Evolutionary conservation across 2,113 vertebrate species (phyloP).

Genomic region (Coryphaenoides rupestris): DNA sequence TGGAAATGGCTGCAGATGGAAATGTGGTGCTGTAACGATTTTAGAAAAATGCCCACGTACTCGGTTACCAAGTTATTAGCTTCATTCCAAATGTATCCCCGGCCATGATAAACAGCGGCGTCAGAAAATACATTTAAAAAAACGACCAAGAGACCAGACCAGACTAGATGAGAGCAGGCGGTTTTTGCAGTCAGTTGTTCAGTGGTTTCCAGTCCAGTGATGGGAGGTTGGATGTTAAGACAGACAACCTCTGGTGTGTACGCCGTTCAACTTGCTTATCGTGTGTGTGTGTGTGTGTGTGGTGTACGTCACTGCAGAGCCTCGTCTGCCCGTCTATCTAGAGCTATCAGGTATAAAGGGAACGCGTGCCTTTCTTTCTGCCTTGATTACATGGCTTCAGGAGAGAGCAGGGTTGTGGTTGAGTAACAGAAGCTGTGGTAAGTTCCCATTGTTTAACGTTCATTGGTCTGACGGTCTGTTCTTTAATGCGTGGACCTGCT

Average conservation of each 20-base stretch:
- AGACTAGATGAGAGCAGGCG: constrained; percentile 25
- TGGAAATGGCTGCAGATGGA: constrained; percentile 46
- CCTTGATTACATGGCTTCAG: constrained; percentile 14
- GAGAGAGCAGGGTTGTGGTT: constrained; percentile 28
- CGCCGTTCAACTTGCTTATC: constrained; percentile 49
- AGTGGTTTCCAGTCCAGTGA: constrained; percentile 30
- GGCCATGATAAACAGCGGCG: constrained; percentile 42
- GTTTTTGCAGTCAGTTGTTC: no score
- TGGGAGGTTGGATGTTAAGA: constrained; percentile 36
- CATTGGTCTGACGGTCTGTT: neutral
- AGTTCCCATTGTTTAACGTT: constrained; percentile 25
- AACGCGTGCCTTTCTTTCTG: constrained; percentile 18
- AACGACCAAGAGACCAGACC: no score
- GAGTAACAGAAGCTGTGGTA: constrained; percentile 27
- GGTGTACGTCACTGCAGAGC: constrained; percentile 22
- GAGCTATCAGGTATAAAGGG: constrained; percentile 26
- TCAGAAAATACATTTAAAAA: constrained; percentile 34
- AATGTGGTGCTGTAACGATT: constrained; percentile 45
- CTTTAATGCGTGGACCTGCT: neutral
- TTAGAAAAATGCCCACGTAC: constrained; percentile 51
- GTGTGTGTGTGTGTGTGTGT: no score
- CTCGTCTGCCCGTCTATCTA: no score
- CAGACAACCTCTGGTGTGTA: constrained; percentile 15
- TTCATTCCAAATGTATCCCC: constrained; percentile 40
- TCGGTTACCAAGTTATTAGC: constrained; percentile 36